Conservation (phyloP, 2,113 vertebrate species). For the Galeopterus variegatus region DNA sequence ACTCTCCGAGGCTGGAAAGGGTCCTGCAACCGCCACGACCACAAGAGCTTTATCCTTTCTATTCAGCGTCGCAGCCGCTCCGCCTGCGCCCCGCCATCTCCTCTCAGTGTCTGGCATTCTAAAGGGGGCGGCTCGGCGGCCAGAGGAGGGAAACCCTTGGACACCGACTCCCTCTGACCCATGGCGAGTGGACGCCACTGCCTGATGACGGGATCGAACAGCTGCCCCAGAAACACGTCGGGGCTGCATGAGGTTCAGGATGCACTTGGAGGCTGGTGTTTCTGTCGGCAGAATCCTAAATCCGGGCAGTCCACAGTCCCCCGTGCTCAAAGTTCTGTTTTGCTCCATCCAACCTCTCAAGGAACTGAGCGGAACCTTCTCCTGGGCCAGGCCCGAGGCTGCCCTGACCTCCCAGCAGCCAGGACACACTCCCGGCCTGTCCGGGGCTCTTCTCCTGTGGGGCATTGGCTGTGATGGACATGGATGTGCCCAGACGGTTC, state of each 20-base stretch:
- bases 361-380: background rate
- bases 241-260: accelerated
- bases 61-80: background rate
- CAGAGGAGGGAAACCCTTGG: background rate
- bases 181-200: accelerated
- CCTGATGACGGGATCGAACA: too few relatives aligned
- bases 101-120: too few relatives aligned
- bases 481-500: background rate
- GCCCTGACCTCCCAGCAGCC: background rate
- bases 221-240: background rate
- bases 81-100: background rate
- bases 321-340: accelerated
- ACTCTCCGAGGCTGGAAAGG: background rate
- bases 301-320: accelerated
- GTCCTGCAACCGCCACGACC: background rate
- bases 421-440: background rate
- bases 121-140: background rate
- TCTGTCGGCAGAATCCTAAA: background rate
- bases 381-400: background rate
- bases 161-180: too few relatives aligned
- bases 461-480: too few relatives aligned
- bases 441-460: background rate
- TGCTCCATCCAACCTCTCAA: accelerated
- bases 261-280: too few relatives aligned
- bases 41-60: background rate